Conservation (phyloP, 2,797 vertebrate genomes). For the Poecilia velifera region DNA sequence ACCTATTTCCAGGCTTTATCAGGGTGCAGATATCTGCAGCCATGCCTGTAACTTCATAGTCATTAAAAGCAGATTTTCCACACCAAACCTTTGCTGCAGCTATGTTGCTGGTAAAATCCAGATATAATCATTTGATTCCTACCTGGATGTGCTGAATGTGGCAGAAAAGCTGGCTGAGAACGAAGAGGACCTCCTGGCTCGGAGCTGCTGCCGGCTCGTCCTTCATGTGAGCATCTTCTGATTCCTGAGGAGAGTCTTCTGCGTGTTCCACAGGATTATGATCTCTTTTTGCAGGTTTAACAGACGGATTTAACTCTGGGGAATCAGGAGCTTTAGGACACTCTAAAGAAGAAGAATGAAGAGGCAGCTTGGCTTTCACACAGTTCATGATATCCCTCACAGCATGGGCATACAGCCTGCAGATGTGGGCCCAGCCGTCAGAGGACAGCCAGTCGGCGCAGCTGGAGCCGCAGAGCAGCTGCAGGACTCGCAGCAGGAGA, state of each 20-base stretch:
- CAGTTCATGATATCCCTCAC: constrained; percentile 82
- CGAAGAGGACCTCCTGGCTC: constrained; percentile 86
- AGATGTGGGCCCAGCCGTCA: constrained; percentile 85
- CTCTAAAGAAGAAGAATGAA: constrained; percentile 20
- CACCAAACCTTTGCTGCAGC: neutral
- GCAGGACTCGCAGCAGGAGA: constrained; percentile 88
- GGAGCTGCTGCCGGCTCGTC: constrained; percentile 15
- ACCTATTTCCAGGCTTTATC: neutral
- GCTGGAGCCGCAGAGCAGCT: constrained; percentile 89
- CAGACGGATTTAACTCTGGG: neutral
- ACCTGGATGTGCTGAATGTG: constrained; percentile 91
- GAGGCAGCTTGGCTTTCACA: constrained; percentile 65
- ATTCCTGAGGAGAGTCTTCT: neutral
- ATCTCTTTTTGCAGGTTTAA: constrained; percentile 5
- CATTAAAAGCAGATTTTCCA: neutral
- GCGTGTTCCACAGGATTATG: constrained; percentile 16
- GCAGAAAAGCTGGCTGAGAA: constrained; percentile 93
- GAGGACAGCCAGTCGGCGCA: constrained; percentile 78
- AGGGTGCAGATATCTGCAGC: neutral
- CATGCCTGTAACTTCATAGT: neutral
- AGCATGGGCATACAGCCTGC: constrained; percentile 85
- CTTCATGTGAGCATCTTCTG: constrained; percentile 14
- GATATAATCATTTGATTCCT: neutral
- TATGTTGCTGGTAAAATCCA: neutral
- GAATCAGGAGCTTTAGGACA: constrained; percentile 18